Evolutionary conservation across 2,888 invertebrate genomes (phyloP).

Genomic region (Lasius platythorax): DNA sequence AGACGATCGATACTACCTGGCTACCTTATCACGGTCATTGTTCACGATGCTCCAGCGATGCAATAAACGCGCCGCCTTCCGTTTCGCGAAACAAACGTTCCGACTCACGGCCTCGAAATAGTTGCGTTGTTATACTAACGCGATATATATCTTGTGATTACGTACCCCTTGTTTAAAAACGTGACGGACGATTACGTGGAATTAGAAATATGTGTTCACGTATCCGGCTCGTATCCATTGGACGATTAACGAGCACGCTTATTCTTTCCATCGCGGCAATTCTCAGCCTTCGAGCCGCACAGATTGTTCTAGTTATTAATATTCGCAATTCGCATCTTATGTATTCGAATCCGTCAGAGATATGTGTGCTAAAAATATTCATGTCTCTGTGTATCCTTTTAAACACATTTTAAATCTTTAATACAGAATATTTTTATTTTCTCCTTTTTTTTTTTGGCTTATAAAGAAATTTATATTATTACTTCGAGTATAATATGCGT

Average conservation of each 20-base stretch:
- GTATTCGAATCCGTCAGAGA: neutral
- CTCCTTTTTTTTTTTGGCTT: neutral
- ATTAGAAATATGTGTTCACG: conserved; percentile 25
- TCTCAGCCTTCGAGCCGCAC: neutral
- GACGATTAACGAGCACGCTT: conserved; percentile 13
- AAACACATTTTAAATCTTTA: neutral
- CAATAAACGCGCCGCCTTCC: conserved; percentile 30
- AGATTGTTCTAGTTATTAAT: conserved; percentile 4
- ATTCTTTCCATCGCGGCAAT: neutral
- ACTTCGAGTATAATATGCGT: neutral
- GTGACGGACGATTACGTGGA: conserved; percentile 38
- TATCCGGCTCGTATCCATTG: conserved; percentile 14
- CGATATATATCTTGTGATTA: conserved; percentile 36
- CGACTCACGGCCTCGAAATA: conserved; percentile 67
- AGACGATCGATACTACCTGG: conserved; percentile 68
- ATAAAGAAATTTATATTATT: neutral
- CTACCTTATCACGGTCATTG: conserved; percentile 69
- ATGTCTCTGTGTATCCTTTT: neutral
- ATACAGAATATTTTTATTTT: neutral
- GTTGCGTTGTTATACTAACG: conserved; percentile 54
- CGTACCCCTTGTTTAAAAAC: conserved; percentile 46
- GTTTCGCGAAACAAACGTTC: conserved; percentile 54
- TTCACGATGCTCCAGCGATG: conserved; percentile 56
- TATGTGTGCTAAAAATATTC: neutral
- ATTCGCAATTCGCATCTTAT: neutral